Conservation (phyloP, 2,888 invertebrate genomes). For the Ophraella communa region DNA sequence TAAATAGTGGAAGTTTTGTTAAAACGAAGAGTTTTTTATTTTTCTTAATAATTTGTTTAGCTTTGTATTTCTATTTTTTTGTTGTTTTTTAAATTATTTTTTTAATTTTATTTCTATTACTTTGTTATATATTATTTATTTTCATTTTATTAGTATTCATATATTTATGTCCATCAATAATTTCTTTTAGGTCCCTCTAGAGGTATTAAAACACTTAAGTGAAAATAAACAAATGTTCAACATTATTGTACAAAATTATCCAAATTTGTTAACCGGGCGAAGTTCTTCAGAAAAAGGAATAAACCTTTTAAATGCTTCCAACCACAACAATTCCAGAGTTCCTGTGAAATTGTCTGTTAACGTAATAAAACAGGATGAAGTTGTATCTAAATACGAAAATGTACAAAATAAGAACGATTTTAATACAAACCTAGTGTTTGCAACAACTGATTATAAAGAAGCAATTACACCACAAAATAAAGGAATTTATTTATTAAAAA, state of each 20-base stretch:
- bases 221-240: conserved; percentile 72
- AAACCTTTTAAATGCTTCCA: conserved; percentile 57
- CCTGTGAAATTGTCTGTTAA: conserved; percentile 71
- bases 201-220: conserved; percentile 68
- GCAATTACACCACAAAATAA: background rate
- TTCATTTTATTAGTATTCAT: too few relatives aligned
- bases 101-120: too few relatives aligned
- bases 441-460: conserved; percentile 38
- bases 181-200: conserved; percentile 65
- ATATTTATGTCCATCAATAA: conserved; percentile 42
- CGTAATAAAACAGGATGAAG: conserved; percentile 56
- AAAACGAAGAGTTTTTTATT: too few relatives aligned
- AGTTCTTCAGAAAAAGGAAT: conserved; percentile 71
- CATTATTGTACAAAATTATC: conserved; percentile 75
- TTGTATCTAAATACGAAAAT: too few relatives aligned
- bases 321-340: conserved; percentile 55
- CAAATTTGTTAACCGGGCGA: conserved; percentile 68
- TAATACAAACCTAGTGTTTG: conserved; percentile 1
- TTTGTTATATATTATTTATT: too few relatives aligned
- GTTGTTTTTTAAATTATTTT: too few relatives aligned
- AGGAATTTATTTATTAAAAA: conserved; percentile 19
- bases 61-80: too few relatives aligned
- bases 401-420: background rate
- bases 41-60: too few relatives aligned
- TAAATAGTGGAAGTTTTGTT: too few relatives aligned